Percentiles rank a stretch among this genome's conserved stretches.
Conservation (phyloP, 37 sponge, comb jelly and placozoan species). For the Crambe crambe region DNA sequence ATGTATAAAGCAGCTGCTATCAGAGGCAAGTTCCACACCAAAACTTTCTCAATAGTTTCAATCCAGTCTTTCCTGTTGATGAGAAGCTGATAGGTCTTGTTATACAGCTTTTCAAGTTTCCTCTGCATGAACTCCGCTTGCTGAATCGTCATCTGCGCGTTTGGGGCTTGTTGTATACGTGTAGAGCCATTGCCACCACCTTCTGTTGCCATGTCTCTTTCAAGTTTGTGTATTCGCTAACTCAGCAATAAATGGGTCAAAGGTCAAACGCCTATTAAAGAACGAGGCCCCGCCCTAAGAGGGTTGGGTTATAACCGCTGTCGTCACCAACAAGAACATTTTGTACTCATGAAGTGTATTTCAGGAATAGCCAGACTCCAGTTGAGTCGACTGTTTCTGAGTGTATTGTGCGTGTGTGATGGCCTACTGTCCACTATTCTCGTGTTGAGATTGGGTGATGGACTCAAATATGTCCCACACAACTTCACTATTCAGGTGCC, state of each 20-base stretch:
- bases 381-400: constrained; percentile 1
- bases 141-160: no score
- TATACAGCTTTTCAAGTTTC: constrained; percentile 36
- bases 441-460: constrained; percentile 1
- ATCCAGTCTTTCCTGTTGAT: constrained; percentile 9
- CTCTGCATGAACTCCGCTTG: constrained; percentile 24
- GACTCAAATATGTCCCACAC: no score
- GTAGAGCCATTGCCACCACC: neutral
- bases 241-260: no score
- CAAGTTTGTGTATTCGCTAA: no score
- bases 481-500: no score
- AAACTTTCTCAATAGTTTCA: constrained; percentile 31
- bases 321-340: no score
- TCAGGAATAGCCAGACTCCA: neutral
- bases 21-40: constrained; percentile 44
- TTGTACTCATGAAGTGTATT: neutral
- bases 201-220: neutral
- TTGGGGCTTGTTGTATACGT: neutral
- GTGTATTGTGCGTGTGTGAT: constrained; percentile 5
- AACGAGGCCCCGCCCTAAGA: no score
- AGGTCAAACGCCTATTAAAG: no score
- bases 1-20: constrained; percentile 20
- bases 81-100: constrained; percentile 2
- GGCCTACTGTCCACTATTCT: constrained; percentile 12
- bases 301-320: no score